These are phyloP conservation scores for Tiliacea citrago DNA, from an alignment of 2,888 invertebrate species.

Conservation along the genomic window DNA sequence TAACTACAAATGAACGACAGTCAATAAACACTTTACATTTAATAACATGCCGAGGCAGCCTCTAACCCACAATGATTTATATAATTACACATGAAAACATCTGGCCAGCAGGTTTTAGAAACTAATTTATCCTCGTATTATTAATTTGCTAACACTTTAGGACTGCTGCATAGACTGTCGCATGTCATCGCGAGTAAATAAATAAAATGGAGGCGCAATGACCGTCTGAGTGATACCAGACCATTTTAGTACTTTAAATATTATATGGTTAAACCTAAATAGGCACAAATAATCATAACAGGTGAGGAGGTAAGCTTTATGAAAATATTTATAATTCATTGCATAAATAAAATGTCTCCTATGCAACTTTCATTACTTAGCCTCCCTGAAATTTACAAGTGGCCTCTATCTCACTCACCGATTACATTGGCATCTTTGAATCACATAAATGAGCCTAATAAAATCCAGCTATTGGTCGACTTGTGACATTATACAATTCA, in stretches of 20 bases:
- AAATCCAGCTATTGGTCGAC: constrained; percentile 75
- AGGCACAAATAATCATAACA: constrained; percentile 85
- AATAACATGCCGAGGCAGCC: constrained; percentile 66
- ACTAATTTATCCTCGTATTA: constrained; percentile 61
- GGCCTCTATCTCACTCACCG: constrained; percentile 73
- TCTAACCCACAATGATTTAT: constrained; percentile 66
- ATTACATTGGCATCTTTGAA: constrained; percentile 75
- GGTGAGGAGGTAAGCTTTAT: constrained; percentile 82
- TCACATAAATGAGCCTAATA: constrained; percentile 81
- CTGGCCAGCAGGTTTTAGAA: constrained; percentile 76
- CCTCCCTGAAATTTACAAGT: constrained; percentile 81
- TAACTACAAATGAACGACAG: constrained; percentile 83
- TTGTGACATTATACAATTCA: constrained; percentile 78
- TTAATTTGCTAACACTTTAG: constrained; percentile 68
- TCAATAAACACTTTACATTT: constrained; percentile 82
- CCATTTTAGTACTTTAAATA: constrained; percentile 77
- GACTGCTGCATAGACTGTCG: constrained; percentile 79
- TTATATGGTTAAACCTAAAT: constrained; percentile 79
- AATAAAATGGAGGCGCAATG: constrained; percentile 82
- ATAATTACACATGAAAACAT: constrained; percentile 70
- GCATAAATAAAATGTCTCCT: constrained; percentile 84
- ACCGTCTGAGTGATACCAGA: constrained; percentile 79
- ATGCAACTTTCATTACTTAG: constrained; percentile 78
- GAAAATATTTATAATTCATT: constrained; percentile 83
- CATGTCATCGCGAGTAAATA: constrained; percentile 76